Evolutionary conservation across 53 echinoderm and acorn worm species (phyloP), one percentile per base, ranked within the genome.

Genomic region (Stichopus horrens): DNA sequence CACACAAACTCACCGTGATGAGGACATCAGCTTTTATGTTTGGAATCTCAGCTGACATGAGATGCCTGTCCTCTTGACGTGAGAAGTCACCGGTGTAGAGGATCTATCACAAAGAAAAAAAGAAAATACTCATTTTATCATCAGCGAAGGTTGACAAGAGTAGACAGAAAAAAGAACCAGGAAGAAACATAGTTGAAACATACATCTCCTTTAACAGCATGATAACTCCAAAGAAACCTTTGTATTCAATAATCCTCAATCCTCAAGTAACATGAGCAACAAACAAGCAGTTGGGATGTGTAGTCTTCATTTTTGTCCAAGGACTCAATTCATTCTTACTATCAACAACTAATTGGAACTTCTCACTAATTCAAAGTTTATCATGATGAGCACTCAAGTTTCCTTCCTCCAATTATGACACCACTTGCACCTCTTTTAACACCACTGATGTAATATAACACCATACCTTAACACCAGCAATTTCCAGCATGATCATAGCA

Each of bases 31-130:
- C 95, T 91, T 93, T 95, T 88, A 96, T 88, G 77, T 90, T 92
- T 7, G 96, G 96, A 4, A 96, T 88, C 77, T 96, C 96, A 10
- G 96, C 96, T 19, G 95, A 93, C 96, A 96, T 96, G 55, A 96
- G 76, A 95, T 96, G 96, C 52, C 96, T 73, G 83, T 96, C 96
- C 54, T 96, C 96, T 73, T 96, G 96, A 9, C 96, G 58, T 3
- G 95, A 95, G 78, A 96, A 96, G 83, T 96, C 96, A 65, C 96
- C 96, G 4, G 96, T 96, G 91, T 96, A 96, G 21, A 96, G 89
- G 66, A n/a, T 53, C 66, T 63, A 0, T 63, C 4, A 53, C 0
- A 6, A 53, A 58, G 58, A 18, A 74, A 20, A 6, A n/a, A 6
- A 57, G 77, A 80, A 53, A 54, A 37, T 37, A 37, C 37, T 37